Evolutionary conservation across 1,140 invertebrate species (phyloP).

Genomic region (Drosophila novamexicana): DNA sequence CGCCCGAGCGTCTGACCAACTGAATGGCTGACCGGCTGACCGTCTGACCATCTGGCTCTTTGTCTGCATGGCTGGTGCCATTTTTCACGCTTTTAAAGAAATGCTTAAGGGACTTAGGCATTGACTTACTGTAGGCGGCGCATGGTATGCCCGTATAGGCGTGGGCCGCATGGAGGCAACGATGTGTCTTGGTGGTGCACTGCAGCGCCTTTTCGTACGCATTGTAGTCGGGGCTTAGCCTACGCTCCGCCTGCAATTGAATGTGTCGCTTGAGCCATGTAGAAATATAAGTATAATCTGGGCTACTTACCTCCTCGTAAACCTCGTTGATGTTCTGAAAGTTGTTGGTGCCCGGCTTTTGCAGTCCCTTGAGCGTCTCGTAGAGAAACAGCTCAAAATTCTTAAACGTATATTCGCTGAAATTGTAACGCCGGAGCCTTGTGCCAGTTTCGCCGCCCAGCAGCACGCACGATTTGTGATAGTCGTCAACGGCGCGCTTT

Average conservation of each 20-base stretch:
- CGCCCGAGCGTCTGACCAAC: background rate
- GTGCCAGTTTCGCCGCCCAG: constrained; percentile 87
- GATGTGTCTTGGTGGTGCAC: constrained; percentile 93
- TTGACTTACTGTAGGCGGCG: constrained; percentile 91
- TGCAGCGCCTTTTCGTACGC: constrained; percentile 85
- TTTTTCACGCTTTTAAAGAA: constrained; percentile 64
- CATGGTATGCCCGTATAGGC: constrained; percentile 95
- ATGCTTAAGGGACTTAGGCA: constrained; percentile 34
- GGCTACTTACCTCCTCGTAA: constrained; percentile 83
- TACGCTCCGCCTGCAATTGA: constrained; percentile 84
- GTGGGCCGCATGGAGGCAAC: constrained; percentile 94
- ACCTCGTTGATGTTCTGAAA: constrained; percentile 85
- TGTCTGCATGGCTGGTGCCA: constrained; percentile 49
- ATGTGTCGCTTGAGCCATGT: background rate
- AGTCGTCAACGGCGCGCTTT: constrained; percentile 92
- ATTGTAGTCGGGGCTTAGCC: constrained; percentile 86
- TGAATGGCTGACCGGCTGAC: background rate
- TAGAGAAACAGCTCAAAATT: constrained; percentile 97
- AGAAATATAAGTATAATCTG: background rate
- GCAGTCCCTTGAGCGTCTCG: constrained; percentile 92
- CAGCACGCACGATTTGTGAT: constrained; percentile 90
- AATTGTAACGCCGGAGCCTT: constrained; percentile 87
- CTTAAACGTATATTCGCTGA: constrained; percentile 91
- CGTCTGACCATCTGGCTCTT: constrained; percentile 15
- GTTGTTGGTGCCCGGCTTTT: constrained; percentile 87